Conservation (phyloP, 2,797 vertebrate species). For the Anas bernieri region DNA sequence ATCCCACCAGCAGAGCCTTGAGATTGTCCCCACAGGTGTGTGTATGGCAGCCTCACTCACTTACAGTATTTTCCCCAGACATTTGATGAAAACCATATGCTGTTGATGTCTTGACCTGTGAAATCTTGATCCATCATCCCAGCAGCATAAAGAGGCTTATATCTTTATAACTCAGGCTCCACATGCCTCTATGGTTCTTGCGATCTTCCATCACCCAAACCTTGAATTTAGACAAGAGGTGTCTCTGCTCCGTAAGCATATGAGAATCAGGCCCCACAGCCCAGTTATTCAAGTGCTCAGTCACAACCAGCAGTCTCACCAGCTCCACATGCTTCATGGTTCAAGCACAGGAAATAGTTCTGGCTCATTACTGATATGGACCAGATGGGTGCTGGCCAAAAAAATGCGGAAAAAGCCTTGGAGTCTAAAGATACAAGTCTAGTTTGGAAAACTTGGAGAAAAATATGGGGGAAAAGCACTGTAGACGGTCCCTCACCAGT, state of each 20-base stretch:
- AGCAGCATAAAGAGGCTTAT: not conserved
- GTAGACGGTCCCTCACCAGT: not conserved
- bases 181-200: not conserved
- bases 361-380: not conserved
- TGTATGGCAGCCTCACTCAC: not conserved
- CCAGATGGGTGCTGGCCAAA: rapidly evolving
- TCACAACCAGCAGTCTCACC: not conserved
- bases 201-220: not conserved
- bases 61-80: not conserved
- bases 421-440: not conserved
- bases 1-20: not conserved
- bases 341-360: not conserved
- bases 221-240: not conserved
- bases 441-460: not conserved
- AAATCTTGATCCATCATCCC: not conserved
- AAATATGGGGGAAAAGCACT: not conserved
- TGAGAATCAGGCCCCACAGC: rapidly evolving
- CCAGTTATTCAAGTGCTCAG: not conserved
- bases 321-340: not conserved
- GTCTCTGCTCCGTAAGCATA: rapidly evolving
- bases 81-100: not conserved
- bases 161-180: not conserved
- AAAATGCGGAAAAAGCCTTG: not conserved
- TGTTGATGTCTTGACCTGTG: not conserved
- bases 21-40: not conserved